These are phyloP conservation scores for Phocoena sinus DNA, from an alignment of 2,113 vertebrate species.

Conservation along the genomic window DNA sequence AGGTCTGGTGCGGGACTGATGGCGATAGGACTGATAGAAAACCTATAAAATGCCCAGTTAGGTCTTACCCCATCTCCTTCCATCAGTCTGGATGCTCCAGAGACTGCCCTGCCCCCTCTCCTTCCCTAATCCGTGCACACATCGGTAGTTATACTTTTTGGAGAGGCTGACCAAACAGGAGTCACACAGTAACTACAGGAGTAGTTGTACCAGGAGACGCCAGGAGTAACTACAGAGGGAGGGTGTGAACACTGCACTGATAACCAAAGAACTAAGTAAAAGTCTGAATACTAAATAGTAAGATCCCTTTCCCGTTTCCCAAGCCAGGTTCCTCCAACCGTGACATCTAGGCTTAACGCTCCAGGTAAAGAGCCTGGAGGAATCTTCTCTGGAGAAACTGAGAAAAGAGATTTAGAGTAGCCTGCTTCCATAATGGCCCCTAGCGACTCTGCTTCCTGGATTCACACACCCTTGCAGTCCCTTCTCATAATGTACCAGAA, in stretches of 20 bases:
- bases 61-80: neutral
- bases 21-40: neutral
- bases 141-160: neutral
- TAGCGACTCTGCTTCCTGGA: too few relatives aligned
- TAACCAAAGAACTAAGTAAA: neutral
- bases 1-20: neutral
- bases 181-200: neutral
- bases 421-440: neutral
- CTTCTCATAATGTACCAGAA: neutral
- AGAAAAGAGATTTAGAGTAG: neutral
- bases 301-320: neutral
- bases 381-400: neutral
- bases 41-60: too few relatives aligned
- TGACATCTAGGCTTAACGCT: neutral
- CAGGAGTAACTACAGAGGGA: fast-evolving
- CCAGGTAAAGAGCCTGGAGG: neutral
- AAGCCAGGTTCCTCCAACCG: neutral
- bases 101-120: fast-evolving
- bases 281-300: neutral
- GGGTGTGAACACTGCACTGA: neutral
- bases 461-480: neutral
- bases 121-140: neutral
- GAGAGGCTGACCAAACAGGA: neutral
- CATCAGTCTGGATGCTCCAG: neutral
- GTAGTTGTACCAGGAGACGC: neutral